A percentile compares a stretch with the other conserved stretches of the same genome.
These are phyloP conservation scores for Spodoptera exigua DNA, from an alignment of 2,888 invertebrate genomes.

Conservation along the genomic window DNA sequence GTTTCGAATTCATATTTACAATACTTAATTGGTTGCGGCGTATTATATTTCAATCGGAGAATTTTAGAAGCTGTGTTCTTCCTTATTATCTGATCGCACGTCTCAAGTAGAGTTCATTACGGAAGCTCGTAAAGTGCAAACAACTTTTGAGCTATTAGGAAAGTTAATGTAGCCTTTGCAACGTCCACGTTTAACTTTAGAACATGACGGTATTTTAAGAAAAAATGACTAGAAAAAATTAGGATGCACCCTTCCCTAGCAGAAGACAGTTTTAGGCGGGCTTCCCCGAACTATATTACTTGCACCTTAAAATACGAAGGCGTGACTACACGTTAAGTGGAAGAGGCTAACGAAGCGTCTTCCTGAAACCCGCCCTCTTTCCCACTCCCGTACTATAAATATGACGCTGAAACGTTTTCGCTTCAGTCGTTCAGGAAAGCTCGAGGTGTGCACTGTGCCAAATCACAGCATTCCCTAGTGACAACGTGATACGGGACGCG, in stretches of 20 bases:
- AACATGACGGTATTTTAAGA: slow-evolving; percentile 45
- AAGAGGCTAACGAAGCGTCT: slow-evolving; percentile 74
- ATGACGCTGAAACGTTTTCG: slow-evolving; percentile 76
- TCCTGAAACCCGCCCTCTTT: slow-evolving; percentile 83
- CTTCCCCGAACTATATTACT: slow-evolving; percentile 84
- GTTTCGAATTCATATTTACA: slow-evolving; percentile 27
- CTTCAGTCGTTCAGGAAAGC: slow-evolving; percentile 86
- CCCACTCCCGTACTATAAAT: slow-evolving; percentile 80
- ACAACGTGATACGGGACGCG: slow-evolving; percentile 79
- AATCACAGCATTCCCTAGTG: slow-evolving; percentile 72
- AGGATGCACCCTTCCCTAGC: slow-evolving; percentile 58
- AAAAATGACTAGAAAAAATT: slow-evolving; percentile 51
- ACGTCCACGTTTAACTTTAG: slow-evolving; percentile 29
- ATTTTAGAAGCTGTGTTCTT: no score
- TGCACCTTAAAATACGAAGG: slow-evolving; percentile 75
- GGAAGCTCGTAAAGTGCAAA: slow-evolving; percentile 37
- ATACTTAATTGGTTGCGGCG: slow-evolving; percentile 19
- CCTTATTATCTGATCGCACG: neutral
- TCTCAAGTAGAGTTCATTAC: slow-evolving; percentile 22
- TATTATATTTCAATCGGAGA: slow-evolving; percentile 11
- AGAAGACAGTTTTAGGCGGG: slow-evolving; percentile 75
- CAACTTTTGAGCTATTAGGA: slow-evolving; percentile 41
- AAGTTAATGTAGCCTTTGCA: slow-evolving; percentile 39
- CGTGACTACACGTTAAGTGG: slow-evolving; percentile 83
- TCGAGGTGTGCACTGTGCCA: slow-evolving; percentile 81